Conservation (phyloP, 2,113 vertebrate genomes). For the Entomyzon cyanotis region DNA sequence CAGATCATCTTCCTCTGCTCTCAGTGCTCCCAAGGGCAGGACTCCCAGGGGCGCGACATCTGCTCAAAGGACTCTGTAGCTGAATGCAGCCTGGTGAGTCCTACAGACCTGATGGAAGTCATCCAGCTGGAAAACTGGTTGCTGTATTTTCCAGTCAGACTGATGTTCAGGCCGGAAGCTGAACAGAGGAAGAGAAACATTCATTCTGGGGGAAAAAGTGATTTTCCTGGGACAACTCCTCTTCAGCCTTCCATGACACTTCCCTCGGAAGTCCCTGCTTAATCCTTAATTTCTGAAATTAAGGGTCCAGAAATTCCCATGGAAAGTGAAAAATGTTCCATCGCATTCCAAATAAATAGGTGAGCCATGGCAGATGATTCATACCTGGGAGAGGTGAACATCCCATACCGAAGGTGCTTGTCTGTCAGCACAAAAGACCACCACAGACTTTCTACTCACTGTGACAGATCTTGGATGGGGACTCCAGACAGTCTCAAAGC, state of each 20-base stretch:
- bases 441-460: fast-evolving
- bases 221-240: neutral
- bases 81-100: too few relatives aligned
- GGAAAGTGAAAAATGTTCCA: neutral
- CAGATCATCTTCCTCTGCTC: neutral
- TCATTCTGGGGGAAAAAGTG: fast-evolving
- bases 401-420: fast-evolving
- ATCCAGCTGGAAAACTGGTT: fast-evolving
- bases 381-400: fast-evolving
- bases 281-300: neutral
- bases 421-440: neutral
- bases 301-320: neutral
- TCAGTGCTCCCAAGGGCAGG: fast-evolving
- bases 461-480: fast-evolving
- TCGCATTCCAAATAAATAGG: neutral
- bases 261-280: neutral
- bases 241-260: neutral
- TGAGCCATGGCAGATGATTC: fast-evolving
- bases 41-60: neutral
- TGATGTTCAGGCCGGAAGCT: neutral
- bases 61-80: neutral
- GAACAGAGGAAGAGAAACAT: neutral
- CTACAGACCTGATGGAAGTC: fast-evolving
- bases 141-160: neutral
- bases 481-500: neutral